Base-by-base conservation (phyloP, 2,113 vertebrate species). In the Tychaedon coryphoeus region DNA sequence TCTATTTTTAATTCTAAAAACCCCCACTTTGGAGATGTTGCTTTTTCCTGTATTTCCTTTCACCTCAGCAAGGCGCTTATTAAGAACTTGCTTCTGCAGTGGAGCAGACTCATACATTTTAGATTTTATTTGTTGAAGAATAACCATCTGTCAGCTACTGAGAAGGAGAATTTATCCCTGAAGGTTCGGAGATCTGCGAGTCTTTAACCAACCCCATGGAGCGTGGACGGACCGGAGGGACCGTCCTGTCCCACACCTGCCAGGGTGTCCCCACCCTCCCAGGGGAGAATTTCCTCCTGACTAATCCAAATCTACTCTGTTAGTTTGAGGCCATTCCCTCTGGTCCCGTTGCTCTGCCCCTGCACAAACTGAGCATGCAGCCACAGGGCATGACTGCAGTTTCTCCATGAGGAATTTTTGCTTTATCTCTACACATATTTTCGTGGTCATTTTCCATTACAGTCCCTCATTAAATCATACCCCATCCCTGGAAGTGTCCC, bases 121-220 rank as follows among this genome's bases (percentile, higher is more conserved):
- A 75, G 81, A 90, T 96, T 94, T 95, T 94, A 96, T 96, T 94
- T 86, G 82, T 33, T 83, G 88, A 93, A 84, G 86, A 96, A 88
- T 93, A 95, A 93, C 94, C 94, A 96, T 94, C 92, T 97, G 96
- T 94, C 92, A 94, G 72, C 95, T 96, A 92, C 94, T 72, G 90
- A 77, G 82, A 96, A 91, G 79, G 53, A 95, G 65, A 86, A 88
- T 83, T 74, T 78, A 60, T 88, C 95, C 92, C 94, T 43, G 47
- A 93, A 92, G 90, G 40, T 34, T 43, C 74, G 62, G 75, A 87
- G 89, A 92, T 88, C 94, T 90, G 81, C 0, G 6, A 87, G 94
- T 71, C 92, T 95, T 88, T 96, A 95, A 87, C 83, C 88, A 85
- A 38, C 87, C 38, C 38, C 38, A 38, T 38, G 38, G 38, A 38